Percentiles rank a stretch among this genome's conserved stretches.
Conservation (phyloP, 2,797 vertebrate genomes). For the Takifugu ocellatus region DNA sequence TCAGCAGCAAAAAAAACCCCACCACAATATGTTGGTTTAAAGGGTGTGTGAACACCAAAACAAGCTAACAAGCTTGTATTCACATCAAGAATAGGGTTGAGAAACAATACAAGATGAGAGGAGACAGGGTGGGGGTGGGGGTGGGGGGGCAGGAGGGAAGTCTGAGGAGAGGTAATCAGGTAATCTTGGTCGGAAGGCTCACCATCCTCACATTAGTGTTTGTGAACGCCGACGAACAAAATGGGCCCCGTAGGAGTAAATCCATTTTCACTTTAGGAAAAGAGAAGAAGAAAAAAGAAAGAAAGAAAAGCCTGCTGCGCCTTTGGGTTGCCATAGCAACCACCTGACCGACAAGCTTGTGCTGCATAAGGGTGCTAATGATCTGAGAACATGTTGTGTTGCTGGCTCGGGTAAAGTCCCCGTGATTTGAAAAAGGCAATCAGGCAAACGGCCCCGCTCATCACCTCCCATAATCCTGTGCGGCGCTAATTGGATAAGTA, state of each 20-base stretch:
- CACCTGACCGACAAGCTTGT: conserved; percentile 25
- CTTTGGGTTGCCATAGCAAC: conserved; percentile 56
- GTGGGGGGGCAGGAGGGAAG: background rate
- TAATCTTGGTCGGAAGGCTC: background rate
- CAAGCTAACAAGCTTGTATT: no score
- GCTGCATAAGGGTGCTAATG: conserved; percentile 10
- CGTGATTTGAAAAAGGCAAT: conserved; percentile 4
- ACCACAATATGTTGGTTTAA: no score
- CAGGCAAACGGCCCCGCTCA: conserved; percentile 3
- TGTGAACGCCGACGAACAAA: background rate
- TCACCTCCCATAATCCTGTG: conserved; percentile 21
- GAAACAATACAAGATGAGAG: no score
- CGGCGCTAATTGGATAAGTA: conserved; percentile 33
- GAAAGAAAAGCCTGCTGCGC: conserved; percentile 17
- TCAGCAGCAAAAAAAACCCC: no score
- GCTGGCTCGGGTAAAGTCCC: conserved; percentile 10
- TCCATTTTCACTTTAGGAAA: conserved; percentile 4
- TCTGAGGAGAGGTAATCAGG: background rate
- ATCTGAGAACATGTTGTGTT: no score
- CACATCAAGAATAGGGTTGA: no score
- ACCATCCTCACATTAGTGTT: background rate
- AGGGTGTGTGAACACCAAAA: no score
- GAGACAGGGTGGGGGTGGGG: background rate
- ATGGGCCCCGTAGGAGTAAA: background rate
- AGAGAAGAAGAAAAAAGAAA: background rate